These are phyloP conservation scores for Heliconius hortense DNA, from an alignment of 2,888 invertebrate species.

Conservation along the genomic window DNA sequence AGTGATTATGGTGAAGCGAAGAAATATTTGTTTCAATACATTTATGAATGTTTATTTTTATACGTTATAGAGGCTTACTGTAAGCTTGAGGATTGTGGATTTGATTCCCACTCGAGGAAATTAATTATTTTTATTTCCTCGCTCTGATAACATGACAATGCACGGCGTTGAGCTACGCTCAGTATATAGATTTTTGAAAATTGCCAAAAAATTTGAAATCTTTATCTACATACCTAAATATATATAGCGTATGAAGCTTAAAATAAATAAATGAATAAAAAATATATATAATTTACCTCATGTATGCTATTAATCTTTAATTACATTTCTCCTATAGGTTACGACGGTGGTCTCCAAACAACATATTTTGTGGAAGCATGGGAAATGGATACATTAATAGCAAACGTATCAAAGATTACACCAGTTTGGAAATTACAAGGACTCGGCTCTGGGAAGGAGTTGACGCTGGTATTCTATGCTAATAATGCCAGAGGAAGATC, in stretches of 20 bases:
- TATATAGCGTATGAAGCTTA: no score
- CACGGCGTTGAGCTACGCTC: background rate
- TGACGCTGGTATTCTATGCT: conserved; percentile 90
- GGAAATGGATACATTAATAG: conserved; percentile 82
- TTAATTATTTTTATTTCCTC: background rate
- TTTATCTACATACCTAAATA: no score
- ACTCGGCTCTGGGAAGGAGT: conserved; percentile 88
- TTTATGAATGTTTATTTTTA: no score
- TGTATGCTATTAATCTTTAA: background rate
- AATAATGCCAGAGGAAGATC: conserved; percentile 92
- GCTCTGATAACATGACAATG: no score
- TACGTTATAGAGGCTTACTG: no score
- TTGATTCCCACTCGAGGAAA: background rate
- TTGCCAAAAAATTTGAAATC: no score
- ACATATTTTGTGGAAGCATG: conserved; percentile 88
- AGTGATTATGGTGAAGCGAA: no score
- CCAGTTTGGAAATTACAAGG: conserved; percentile 89
- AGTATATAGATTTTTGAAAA: no score
- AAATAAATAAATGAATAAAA: no score
- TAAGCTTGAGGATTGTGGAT: background rate
- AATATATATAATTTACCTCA: no score
- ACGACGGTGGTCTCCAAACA: conserved; percentile 90
- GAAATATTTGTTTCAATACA: no score
- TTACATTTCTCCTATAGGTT: conserved; percentile 68
- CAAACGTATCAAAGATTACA: conserved; percentile 86